These are phyloP conservation scores for Lepidonotus clava DNA, from an alignment of 2,888 invertebrate species.

Conservation along the genomic window DNA sequence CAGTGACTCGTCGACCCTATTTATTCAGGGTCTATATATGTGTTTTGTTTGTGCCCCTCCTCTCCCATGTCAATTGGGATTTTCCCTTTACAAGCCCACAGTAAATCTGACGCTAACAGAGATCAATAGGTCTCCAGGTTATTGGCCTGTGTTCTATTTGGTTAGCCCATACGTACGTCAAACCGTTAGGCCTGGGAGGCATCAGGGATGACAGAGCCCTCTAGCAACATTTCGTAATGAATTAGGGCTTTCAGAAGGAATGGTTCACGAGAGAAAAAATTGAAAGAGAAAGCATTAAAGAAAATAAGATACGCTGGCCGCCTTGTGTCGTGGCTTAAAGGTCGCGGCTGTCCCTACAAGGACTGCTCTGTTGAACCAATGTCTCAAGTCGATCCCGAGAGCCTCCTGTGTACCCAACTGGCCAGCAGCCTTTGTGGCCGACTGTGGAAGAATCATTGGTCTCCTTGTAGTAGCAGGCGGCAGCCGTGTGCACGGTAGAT, in stretches of 20 bases:
- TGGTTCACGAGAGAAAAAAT: too few relatives aligned
- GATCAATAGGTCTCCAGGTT: not conserved
- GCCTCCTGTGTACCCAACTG: too few relatives aligned
- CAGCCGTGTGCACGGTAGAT: not conserved
- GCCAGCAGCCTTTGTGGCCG: too few relatives aligned
- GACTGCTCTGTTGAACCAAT: too few relatives aligned
- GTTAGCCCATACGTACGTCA: not conserved
- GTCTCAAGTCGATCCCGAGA: too few relatives aligned
- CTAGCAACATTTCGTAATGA: not conserved
- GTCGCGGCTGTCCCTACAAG: too few relatives aligned
- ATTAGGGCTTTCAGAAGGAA: too few relatives aligned
- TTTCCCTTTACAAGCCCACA: not conserved
- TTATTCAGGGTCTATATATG: not conserved
- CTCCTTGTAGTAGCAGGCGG: not conserved
- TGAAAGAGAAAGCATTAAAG: too few relatives aligned
- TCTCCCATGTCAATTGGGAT: not conserved
- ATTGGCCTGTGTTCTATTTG: not conserved
- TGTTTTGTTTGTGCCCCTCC: not conserved
- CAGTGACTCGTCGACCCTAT: not conserved
- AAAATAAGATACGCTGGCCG: too few relatives aligned
- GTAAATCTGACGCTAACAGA: not conserved
- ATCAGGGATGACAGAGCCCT: not conserved
- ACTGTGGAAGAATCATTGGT: not conserved
- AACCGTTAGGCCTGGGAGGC: not conserved
- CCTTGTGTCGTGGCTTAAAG: too few relatives aligned